Conservation (phyloP, 1,140 invertebrate species). For the Coptotermes formosanus region DNA sequence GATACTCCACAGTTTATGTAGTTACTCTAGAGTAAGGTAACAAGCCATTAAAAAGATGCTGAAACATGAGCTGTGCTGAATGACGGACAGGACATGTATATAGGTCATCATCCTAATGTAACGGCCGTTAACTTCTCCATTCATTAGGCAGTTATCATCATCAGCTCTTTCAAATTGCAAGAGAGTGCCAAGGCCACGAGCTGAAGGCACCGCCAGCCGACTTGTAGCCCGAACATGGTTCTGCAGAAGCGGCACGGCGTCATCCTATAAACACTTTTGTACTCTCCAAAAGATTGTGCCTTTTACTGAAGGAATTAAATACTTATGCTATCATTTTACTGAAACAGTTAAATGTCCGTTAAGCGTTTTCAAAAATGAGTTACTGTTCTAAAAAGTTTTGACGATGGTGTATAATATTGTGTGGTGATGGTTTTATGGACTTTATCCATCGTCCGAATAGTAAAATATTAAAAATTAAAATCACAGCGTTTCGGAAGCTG, state of each 20-base stretch:
- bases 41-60: neutral
- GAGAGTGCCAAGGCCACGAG: neutral
- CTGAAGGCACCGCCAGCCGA: neutral
- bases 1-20: neutral
- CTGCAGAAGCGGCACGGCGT: neutral
- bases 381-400: too few relatives aligned
- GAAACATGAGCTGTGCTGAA: neutral
- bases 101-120: slow-evolving; percentile 18
- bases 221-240: neutral
- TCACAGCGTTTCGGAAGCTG: too few relatives aligned
- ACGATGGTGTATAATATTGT: too few relatives aligned
- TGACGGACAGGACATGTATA: slow-evolving; percentile 10
- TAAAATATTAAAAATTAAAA: too few relatives aligned
- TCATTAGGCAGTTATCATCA: neutral
- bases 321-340: too few relatives aligned
- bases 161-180: neutral
- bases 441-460: too few relatives aligned
- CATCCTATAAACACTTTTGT: too few relatives aligned
- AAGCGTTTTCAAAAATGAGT: too few relatives aligned
- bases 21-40: neutral
- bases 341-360: too few relatives aligned
- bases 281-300: too few relatives aligned
- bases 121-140: neutral
- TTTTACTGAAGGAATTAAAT: too few relatives aligned
- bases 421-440: too few relatives aligned